phyloP scores from a whole-genome alignment of 2,113 vertebrate species.

The Marmota monax region DNA sequence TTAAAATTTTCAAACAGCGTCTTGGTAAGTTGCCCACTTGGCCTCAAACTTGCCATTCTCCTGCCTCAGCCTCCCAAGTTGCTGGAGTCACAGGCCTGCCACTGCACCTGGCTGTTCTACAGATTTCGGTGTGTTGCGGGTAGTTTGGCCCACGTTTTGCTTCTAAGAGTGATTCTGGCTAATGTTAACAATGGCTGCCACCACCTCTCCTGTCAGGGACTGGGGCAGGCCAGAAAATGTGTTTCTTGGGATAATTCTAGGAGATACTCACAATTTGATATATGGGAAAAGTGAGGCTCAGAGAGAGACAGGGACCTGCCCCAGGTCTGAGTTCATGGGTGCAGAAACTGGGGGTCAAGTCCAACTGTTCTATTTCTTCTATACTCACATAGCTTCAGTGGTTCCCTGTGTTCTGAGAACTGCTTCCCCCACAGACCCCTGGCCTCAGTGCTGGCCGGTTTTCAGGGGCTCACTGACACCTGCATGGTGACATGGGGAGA shows the following conservation, averaged over 20 bases:
- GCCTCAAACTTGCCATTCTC: background rate
- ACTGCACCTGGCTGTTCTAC: background rate
- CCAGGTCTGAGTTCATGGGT: too few relatives aligned
- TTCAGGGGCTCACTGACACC: background rate
- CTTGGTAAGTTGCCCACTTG: background rate
- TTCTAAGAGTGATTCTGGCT: background rate
- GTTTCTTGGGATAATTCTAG: background rate
- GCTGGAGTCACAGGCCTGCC: background rate
- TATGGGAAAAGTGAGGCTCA: background rate
- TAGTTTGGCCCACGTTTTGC: fast-evolving
- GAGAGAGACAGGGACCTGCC: background rate
- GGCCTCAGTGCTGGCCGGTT: background rate
- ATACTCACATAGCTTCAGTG: too few relatives aligned
- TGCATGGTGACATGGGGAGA: background rate
- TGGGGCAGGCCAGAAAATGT: background rate
- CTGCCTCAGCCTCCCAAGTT: background rate
- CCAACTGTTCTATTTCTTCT: background rate
- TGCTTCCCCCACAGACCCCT: background rate
- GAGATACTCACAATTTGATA: background rate
- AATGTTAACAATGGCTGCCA: background rate
- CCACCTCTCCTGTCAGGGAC: background rate
- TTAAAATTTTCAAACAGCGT: background rate
- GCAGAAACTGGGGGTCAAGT: background rate
- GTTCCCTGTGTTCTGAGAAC: background rate
- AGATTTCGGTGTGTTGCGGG: fast-evolving